phyloP scores from a whole-genome alignment of 2,797 vertebrate genomes.

The Benthosema pterotum region DNA sequence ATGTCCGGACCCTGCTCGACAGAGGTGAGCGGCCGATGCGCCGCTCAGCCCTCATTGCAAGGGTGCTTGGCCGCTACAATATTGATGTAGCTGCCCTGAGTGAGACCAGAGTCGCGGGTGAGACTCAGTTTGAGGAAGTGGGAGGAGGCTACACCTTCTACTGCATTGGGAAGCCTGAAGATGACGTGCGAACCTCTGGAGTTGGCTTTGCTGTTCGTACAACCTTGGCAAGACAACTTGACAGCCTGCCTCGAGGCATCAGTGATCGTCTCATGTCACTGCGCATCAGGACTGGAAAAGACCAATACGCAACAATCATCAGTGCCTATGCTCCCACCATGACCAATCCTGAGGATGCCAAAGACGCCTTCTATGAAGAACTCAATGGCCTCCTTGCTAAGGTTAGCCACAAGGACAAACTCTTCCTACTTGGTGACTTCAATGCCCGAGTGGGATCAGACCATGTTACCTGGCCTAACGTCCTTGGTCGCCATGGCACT shows the following conservation, averaged over 20 bases:
- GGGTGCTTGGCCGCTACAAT: no score
- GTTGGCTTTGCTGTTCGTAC: conserved; percentile 4
- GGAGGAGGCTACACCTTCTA: no score
- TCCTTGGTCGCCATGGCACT: background rate
- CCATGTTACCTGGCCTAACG: background rate
- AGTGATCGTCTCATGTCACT: conserved; percentile 5
- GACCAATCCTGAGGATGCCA: conserved; percentile 5
- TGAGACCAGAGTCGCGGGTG: no score
- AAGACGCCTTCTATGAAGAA: conserved; percentile 2
- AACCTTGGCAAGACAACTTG: background rate
- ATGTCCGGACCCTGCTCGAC: no score
- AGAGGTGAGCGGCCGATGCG: no score
- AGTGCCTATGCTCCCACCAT: conserved; percentile 3
- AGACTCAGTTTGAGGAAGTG: no score
- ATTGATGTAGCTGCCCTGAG: no score
- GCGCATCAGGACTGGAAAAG: background rate
- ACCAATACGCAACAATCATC: background rate
- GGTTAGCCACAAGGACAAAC: conserved; percentile 1
- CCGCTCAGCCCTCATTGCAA: no score
- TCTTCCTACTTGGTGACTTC: background rate
- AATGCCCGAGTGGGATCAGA: conserved; percentile 4
- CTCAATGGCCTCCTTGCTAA: background rate
- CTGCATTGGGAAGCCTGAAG: no score
- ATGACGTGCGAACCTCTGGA: background rate
- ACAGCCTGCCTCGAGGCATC: no score